A percentile compares a stretch with the other conserved stretches of the same genome.
phyloP scores from a whole-genome alignment of 2,113 vertebrate genomes.

The Paracanthobrama guichenoti region DNA sequence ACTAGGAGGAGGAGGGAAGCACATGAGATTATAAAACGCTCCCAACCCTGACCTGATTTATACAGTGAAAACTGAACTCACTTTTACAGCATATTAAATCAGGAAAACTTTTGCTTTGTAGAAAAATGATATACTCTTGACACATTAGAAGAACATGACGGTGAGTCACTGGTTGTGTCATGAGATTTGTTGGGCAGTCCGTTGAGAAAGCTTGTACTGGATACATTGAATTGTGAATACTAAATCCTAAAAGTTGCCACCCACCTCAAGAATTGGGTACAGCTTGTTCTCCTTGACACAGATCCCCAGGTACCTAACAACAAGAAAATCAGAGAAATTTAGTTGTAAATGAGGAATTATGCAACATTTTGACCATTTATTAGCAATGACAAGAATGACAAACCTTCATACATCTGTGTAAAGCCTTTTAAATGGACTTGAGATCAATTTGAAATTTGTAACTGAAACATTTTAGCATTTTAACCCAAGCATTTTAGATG shows the following conservation, averaged over 20 bases:
- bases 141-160: background rate
- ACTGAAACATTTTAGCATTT: no score
- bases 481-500: background rate
- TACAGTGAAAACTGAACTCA: background rate
- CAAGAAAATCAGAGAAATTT: background rate
- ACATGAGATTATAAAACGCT: constrained; percentile 11
- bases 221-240: background rate
- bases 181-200: background rate
- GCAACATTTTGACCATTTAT: background rate
- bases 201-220: background rate
- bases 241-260: constrained; percentile 23
- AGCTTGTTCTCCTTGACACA: constrained; percentile 78
- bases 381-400: background rate
- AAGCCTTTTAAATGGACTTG: background rate
- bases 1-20: constrained; percentile 60
- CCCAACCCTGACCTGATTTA: background rate
- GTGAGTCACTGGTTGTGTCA: constrained; percentile 12
- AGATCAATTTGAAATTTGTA: background rate
- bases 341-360: background rate
- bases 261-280: constrained; percentile 79
- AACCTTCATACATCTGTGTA: background rate
- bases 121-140: constrained; percentile 6
- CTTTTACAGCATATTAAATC: background rate
- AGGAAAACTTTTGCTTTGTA: background rate
- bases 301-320: constrained; percentile 77